Evolutionary conservation across 1,140 invertebrate genomes (phyloP), one percentile per base, ranked within the genome.

Genomic region (Diabrotica virgifera): DNA sequence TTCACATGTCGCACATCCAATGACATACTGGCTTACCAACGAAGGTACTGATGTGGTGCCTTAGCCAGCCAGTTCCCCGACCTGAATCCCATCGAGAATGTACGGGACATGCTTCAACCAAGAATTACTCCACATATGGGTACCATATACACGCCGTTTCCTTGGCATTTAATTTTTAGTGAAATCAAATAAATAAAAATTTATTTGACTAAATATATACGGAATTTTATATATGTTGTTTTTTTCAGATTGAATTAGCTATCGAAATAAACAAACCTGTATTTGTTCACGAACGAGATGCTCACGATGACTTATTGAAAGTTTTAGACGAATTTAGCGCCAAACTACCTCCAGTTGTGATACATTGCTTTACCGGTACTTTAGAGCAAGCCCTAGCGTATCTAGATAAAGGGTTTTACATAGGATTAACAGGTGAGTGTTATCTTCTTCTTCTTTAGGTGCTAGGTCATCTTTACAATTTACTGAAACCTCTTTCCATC

Each of bases 351-450:
- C 85, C 91, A 11, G 85, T 93, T 58, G 86, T 97, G n/a, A 86
- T 97, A 59, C 94, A 96, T 80, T 96, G 94, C 68, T 97, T 97
- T 79, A 94, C 93, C 62, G 95, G 95, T n/a, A 92, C 89, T 11
- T 85, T 85, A 10, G 88, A 91, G 61, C 90, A 96, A 78, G 94
- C 93, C 0, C 80, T 90, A 66, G 85, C 87, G 67, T 97, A 97
- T 80, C 81, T 97, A n/a, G 85, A 94, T 67, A 85, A 90, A 72
- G 94, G 93, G 5, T 92, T 90, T 80, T 96, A 97, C 77, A 84
- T 95, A 69, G 92, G 92, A 59, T 83, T 95, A 62, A 94, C 93
- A 66, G 90, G 90, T 88, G 76, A 56, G 12, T 64, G 5, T 36
- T n/a, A 9, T 24, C 24, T 24, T n/a, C n/a, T n/a, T n/a, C n/a